Conservation (phyloP, 2,113 vertebrate genomes). For the Misgurnus anguillicaudatus region DNA sequence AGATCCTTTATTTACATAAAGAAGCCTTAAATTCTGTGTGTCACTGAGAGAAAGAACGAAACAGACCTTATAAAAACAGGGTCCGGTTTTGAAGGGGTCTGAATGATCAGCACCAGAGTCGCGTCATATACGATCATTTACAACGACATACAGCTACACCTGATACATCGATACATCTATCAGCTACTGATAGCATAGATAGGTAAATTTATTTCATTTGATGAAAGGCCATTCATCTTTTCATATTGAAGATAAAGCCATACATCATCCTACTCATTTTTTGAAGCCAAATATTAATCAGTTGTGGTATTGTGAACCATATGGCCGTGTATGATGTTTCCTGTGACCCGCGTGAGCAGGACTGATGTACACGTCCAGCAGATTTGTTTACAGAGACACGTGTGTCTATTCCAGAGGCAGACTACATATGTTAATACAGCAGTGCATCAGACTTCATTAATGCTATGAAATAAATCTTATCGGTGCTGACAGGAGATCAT, state of each 20-base stretch:
- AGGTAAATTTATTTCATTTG: constrained; percentile 84
- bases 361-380: background rate
- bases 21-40: too few relatives aligned
- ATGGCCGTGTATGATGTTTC: constrained; percentile 32
- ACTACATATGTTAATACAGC: constrained; percentile 29
- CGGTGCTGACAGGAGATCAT: background rate
- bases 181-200: constrained; percentile 86
- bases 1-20: too few relatives aligned
- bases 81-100: background rate
- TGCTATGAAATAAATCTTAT: background rate
- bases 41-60: too few relatives aligned
- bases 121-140: constrained; percentile 48
- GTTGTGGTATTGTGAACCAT: constrained; percentile 79
- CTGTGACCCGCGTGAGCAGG: background rate
- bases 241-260: constrained; percentile 85
- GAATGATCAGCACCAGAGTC: background rate
- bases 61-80: too few relatives aligned
- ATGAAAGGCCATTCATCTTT: constrained; percentile 88
- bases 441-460: constrained; percentile 38
- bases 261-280: constrained; percentile 84
- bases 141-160: constrained; percentile 82
- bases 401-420: background rate
- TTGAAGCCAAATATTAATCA: constrained; percentile 93
- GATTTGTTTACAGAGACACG: background rate
- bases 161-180: constrained; percentile 80